These are phyloP conservation scores for Bradypodion ventrale DNA, from an alignment of 2,797 vertebrate species.

Conservation along the genomic window DNA sequence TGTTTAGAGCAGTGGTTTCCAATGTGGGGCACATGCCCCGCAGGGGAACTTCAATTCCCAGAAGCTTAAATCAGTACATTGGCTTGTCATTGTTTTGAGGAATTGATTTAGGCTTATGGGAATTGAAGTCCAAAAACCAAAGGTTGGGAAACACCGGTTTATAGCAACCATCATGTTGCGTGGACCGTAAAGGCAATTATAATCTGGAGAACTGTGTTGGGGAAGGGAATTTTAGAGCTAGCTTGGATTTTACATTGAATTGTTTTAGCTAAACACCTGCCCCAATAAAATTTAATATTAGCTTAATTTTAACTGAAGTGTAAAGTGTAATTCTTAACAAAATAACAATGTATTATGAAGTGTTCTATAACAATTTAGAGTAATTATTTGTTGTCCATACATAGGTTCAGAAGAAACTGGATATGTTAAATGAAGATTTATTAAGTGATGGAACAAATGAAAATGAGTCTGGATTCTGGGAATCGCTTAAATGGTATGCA, in stretches of 20 bases:
- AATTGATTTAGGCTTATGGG: too few species aligned
- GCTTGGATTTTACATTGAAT: slow-evolving; percentile 23
- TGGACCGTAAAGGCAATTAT: background rate
- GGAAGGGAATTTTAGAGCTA: background rate
- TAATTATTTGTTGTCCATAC: slow-evolving; percentile 14
- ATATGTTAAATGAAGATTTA: slow-evolving; percentile 94
- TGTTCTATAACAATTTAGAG: background rate
- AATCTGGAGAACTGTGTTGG: background rate
- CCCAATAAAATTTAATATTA: background rate
- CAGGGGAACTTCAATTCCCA: too few species aligned
- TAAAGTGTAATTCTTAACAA: background rate
- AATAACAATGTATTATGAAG: background rate
- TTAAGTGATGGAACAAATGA: slow-evolving; percentile 89
- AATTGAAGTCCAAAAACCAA: too few species aligned
- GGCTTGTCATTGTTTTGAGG: too few species aligned
- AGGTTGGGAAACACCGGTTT: too few species aligned
- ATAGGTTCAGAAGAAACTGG: slow-evolving; percentile 96
- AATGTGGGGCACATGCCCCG: too few species aligned
- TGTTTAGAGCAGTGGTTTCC: slow-evolving; percentile 1
- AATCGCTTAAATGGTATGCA: slow-evolving; percentile 89
- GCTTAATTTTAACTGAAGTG: background rate
- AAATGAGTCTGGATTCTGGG: slow-evolving; percentile 93
- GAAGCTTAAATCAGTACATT: too few species aligned
- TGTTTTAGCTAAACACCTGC: background rate
- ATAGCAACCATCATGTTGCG: background rate